Base-by-base conservation (phyloP, 2,888 invertebrate genomes). In the Drosophila fungiperda region DNA sequence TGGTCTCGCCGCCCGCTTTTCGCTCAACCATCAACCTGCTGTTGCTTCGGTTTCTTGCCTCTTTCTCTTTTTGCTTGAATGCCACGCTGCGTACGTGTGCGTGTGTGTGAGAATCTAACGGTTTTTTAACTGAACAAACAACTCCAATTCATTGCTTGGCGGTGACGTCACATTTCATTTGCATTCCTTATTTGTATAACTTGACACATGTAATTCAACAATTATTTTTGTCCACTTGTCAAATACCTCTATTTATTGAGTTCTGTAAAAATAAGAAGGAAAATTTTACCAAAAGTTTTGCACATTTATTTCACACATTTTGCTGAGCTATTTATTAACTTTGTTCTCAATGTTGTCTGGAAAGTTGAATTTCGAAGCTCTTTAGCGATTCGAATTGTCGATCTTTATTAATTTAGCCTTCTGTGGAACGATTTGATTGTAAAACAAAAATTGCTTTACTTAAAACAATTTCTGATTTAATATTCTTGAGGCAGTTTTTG, bases 71-170 rank as follows among this genome's bases (percentile, higher is more conserved):
- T 71, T 63, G 35, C 58, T 32, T 49, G 26, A 64, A 29, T 36
- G 17, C 17, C 32, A 35, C 23, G 9, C 9, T 36, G 53, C 36
- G 17, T 15, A 26, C 35, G 55, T 42, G 48, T 35, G 42, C 38
- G 36, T 45, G 26, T 52, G 54, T 45, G 33, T 35, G 45, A 12
- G 29, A 45, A 68, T 45, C 55, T 78, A 78, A 78, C 78, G 80
- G 78, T 57, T 78, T 69, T 74, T 42, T 60, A 70, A 60, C 20
- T 64, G 61, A 63, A 76, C 62, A 73, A 80, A 61, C 66, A 72
- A 76, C 72, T 78, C 60, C 63, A 68, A 76, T 80, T 80, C 64
- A 78, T 76, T 67, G 76, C 23, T 49, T 40, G 49, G n/a, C 17
- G 45, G 52, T 72, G 78, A 71, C 80, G 80, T 63, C 76, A 80